Percentiles rank a stretch among this genome's conserved stretches.
Conservation (phyloP, 2,113 vertebrate species). For the Cnemophilus loriae region DNA sequence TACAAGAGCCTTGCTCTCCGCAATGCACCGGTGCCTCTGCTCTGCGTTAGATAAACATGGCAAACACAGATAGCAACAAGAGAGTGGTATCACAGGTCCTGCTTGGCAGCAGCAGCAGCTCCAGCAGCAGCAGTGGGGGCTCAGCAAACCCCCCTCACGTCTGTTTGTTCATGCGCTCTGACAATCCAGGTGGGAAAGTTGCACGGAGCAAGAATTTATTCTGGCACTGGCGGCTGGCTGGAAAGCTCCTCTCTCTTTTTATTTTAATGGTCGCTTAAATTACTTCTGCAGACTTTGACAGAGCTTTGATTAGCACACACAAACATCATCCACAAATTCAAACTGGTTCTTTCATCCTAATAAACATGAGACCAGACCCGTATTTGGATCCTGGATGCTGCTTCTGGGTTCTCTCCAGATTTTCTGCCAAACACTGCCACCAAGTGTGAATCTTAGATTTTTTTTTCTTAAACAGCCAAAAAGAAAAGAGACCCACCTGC, state of each 20-base stretch:
- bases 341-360: slow-evolving; percentile 24
- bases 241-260: background rate
- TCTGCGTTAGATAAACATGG: background rate
- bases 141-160: background rate
- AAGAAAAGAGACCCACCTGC: background rate
- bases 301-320: slow-evolving; percentile 44
- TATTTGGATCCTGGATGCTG: background rate
- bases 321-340: slow-evolving; percentile 33
- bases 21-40: background rate
- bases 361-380: background rate
- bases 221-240: background rate
- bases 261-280: slow-evolving; percentile 51
- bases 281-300: slow-evolving; percentile 52
- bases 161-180: background rate
- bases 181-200: background rate
- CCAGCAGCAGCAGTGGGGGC: background rate
- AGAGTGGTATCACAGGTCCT: background rate
- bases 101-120: background rate
- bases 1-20: background rate
- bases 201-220: background rate
- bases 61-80: slow-evolving; percentile 10
- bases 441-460: slow-evolving; percentile 53
- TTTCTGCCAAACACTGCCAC: slow-evolving; percentile 73
- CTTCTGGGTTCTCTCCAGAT: background rate
- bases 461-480: background rate